Conservation (phyloP, 2,797 vertebrate genomes). For the Onychomys torridus region DNA sequence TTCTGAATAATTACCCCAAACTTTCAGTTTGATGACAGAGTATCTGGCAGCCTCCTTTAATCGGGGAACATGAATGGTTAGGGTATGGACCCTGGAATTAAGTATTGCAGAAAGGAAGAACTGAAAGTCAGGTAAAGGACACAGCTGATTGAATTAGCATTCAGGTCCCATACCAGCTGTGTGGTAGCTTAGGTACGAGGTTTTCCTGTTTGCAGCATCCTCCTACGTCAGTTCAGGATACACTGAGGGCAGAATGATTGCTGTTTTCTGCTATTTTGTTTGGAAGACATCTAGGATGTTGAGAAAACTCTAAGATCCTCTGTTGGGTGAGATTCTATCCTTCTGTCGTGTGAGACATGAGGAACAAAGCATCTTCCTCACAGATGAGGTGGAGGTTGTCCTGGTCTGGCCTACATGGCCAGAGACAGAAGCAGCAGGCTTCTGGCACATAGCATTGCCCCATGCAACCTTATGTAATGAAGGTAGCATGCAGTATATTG, state of each 20-base stretch:
- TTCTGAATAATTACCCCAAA: background rate
- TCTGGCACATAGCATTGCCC: background rate
- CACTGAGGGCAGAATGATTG: background rate
- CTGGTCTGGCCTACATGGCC: background rate
- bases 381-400: background rate
- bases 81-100: background rate
- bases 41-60: background rate
- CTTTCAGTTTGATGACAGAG: background rate
- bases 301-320: background rate
- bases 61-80: background rate
- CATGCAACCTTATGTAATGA: background rate
- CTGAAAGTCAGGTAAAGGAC: background rate
- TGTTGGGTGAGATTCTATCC: background rate
- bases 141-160: background rate
- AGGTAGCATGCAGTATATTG: background rate
- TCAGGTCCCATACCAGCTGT: background rate
- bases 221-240: background rate
- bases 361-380: background rate
- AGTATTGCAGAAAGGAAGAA: background rate
- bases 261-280: background rate
- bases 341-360: background rate
- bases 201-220: background rate
- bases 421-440: background rate
- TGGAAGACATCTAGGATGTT: background rate
- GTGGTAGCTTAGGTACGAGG: background rate